Conservation (phyloP, 2,888 invertebrate genomes). For the Drosophila pegasa region DNA sequence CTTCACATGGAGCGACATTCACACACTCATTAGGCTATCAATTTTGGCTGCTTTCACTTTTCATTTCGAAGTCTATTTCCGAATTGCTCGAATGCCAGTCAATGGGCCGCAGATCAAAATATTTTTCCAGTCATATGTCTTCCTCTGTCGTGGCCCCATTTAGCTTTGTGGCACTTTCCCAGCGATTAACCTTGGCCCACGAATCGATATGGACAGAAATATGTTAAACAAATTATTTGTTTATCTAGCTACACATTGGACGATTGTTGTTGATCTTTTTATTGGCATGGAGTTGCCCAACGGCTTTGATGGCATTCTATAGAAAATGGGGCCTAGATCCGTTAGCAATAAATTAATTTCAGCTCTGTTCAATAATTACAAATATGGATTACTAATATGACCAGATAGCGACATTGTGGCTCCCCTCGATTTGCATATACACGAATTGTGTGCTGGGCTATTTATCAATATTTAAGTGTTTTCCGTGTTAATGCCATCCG, state of each 20-base stretch:
- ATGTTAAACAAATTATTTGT: slow-evolving; percentile 19
- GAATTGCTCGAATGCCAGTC: slow-evolving; percentile 46
- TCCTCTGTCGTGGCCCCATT: not conserved
- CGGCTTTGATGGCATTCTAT: slow-evolving; percentile 23
- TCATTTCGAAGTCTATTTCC: slow-evolving; percentile 11
- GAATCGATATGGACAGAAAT: slow-evolving; percentile 10
- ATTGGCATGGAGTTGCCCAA: slow-evolving; percentile 15
- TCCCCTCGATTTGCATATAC: slow-evolving; percentile 43
- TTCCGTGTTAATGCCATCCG: slow-evolving; percentile 29
- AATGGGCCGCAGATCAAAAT: slow-evolving; percentile 6
- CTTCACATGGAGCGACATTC: slow-evolving; percentile 20
- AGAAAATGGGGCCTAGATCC: slow-evolving; percentile 11
- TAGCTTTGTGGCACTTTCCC: slow-evolving; percentile 34
- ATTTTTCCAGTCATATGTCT: slow-evolving; percentile 4
- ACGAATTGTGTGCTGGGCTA: slow-evolving; percentile 20
- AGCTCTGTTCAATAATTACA: slow-evolving; percentile 22
- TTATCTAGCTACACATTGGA: not conserved
- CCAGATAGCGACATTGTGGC: slow-evolving; percentile 8
- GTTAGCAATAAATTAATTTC: slow-evolving; percentile 17
- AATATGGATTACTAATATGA: slow-evolving; percentile 29
- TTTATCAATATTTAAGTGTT: slow-evolving; percentile 41
- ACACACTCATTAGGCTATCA: slow-evolving; percentile 33
- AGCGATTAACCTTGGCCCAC: slow-evolving; percentile 53
- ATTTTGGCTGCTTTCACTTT: slow-evolving; percentile 48
- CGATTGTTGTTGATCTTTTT: not conserved